A percentile compares a stretch with the other conserved stretches of the same genome.
phyloP scores from a whole-genome alignment of 2,888 invertebrate species.

The Nomada ruficornis region DNA sequence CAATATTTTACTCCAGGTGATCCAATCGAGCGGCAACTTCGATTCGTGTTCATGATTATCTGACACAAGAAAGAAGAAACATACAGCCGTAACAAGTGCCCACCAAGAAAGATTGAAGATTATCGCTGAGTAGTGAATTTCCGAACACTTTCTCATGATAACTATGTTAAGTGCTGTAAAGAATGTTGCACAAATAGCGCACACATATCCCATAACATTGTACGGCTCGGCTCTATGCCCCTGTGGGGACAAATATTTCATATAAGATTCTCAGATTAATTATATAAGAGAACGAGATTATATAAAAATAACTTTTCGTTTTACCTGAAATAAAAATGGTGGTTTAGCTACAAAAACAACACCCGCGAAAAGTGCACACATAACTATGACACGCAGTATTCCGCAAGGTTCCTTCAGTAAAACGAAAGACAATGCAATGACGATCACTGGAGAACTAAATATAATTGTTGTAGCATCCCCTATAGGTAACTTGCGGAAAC shows the following conservation, averaged over 20 bases:
- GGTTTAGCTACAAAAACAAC: slow-evolving; percentile 84
- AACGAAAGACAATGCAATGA: slow-evolving; percentile 84
- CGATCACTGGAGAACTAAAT: slow-evolving; percentile 85
- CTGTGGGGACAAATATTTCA: slow-evolving; percentile 62
- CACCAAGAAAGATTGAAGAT: slow-evolving; percentile 84
- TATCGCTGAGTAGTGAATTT: slow-evolving; percentile 84
- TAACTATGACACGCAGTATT: slow-evolving; percentile 83
- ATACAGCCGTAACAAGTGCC: slow-evolving; percentile 80
- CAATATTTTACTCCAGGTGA: slow-evolving; percentile 78
- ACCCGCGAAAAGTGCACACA: slow-evolving; percentile 83
- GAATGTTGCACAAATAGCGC: slow-evolving; percentile 83
- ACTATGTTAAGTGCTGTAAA: slow-evolving; percentile 85
- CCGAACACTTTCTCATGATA: slow-evolving; percentile 84
- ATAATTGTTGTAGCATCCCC: slow-evolving; percentile 85
- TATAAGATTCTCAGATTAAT: not conserved
- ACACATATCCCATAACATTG: slow-evolving; percentile 83
- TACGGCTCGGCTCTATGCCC: slow-evolving; percentile 76
- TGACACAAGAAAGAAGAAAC: slow-evolving; percentile 77
- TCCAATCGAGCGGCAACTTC: slow-evolving; percentile 75
- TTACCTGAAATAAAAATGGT: slow-evolving; percentile 84
- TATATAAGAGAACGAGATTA: not conserved
- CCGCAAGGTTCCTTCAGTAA: slow-evolving; percentile 85
- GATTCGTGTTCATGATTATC: slow-evolving; percentile 70
- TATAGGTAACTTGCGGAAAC: slow-evolving; percentile 84
- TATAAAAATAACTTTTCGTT: not conserved